Evolutionary conservation across 2,113 vertebrate genomes (phyloP), one percentile per base, ranked within the genome.

Genomic region (Clarias magur): DNA sequence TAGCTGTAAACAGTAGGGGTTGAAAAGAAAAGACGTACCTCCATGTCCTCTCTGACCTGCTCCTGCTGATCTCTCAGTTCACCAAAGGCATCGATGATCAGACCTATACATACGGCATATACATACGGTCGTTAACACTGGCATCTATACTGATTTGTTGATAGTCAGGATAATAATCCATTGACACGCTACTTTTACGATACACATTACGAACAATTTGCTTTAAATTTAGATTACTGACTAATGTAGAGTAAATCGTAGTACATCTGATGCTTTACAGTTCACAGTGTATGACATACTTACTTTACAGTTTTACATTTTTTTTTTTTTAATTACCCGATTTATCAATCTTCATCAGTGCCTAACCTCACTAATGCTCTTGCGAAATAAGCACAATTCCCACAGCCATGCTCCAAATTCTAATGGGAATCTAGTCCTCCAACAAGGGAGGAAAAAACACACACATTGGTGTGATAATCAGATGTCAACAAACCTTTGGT

Each of bases 1-100:
- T 42, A 16, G 48, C 75, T 56, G 75, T 6, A 17, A 30, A 68
- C 12, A 30, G 30, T 23, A 73, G 4, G 3, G 4, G 42, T 16
- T 86, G 42, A 13, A 34, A 25, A 23, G 10, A 59, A 19, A 68
- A 80, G 15, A 68, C 82, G 0, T 90, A 98, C 97, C 97, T 98
- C 97, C 97, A 98, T 98, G 91, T 98, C 97, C 91, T 98, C 97
- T 92, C 95, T 96, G 93, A 98, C 97, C 93, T 97, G 96, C 90
- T 97, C 97, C 92, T 98, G 97, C 84, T 98, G 97, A 93, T 97
- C 96, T 95, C 96, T 95, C 92, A 97, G 93, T 91, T 98, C 97
- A 27, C 97, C 97, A 63, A 98, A 98, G 87, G 97, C 97, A 15
- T 98, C 97, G 25, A 97, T 97, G 90, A 98, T 98, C 92, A 98